A percentile compares a stretch with the other conserved stretches of the same genome.
Evolutionary conservation across 2,797 vertebrate species (phyloP).

Genomic region (Erethizon dorsatum): DNA sequence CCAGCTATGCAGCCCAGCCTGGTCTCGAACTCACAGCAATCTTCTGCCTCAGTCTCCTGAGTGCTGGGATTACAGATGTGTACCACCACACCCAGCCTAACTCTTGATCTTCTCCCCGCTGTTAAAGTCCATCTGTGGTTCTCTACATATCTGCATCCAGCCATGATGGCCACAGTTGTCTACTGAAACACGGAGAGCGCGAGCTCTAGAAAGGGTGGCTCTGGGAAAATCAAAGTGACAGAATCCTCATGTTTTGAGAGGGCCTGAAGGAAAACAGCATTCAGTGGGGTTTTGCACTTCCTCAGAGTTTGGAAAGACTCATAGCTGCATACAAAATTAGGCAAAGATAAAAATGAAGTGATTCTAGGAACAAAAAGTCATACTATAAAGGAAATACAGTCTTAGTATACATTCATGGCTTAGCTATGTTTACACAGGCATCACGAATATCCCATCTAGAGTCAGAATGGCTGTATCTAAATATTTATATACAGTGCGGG

Average conservation of each 20-base stretch:
- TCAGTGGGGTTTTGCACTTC: background rate
- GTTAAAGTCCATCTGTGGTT: background rate
- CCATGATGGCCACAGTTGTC: background rate
- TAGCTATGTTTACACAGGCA: background rate
- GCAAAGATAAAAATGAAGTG: slow-evolving; percentile 1
- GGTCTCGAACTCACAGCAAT: background rate
- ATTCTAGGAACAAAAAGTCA: background rate
- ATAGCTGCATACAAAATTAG: background rate
- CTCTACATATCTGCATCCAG: background rate
- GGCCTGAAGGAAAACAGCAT: background rate
- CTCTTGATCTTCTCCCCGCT: background rate
- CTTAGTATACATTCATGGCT: background rate
- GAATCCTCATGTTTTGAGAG: background rate
- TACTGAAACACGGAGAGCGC: background rate
- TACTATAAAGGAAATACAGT: background rate
- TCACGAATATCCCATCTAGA: background rate
- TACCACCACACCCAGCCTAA: background rate
- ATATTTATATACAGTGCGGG: background rate
- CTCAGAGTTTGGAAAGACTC: slow-evolving; percentile 37
- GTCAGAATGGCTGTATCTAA: background rate
- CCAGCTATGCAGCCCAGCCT: background rate
- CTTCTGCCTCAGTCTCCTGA: background rate
- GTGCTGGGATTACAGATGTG: background rate
- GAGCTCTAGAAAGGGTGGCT: background rate
- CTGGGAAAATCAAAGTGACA: slow-evolving; percentile 2